These are phyloP conservation scores for Ascidia mentula DNA, from an alignment of 23 tunicate species.

Conservation along the genomic window DNA sequence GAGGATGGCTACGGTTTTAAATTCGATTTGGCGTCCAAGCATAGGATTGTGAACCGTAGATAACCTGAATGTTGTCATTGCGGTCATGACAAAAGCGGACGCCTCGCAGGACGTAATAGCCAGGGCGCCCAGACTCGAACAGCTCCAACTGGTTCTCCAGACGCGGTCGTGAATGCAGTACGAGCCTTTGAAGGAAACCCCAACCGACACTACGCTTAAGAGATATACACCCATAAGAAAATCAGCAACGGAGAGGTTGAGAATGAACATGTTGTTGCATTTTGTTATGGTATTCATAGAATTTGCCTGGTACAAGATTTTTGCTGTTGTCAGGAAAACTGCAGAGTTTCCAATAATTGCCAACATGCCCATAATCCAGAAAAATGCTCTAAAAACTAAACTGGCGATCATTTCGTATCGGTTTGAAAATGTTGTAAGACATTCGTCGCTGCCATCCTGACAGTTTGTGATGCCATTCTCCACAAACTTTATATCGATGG, in stretches of 20 bases:
- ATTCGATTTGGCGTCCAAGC: constrained; percentile 25
- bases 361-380: constrained; percentile 18
- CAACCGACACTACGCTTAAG: constrained; percentile 19
- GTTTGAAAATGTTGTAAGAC: not conserved
- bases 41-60: constrained; percentile 60
- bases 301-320: not conserved
- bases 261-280: constrained; percentile 21
- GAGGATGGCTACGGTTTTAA: not conserved
- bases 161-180: constrained; percentile 39
- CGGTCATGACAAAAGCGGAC: constrained; percentile 58
- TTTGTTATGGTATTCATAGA: not conserved
- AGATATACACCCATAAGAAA: constrained; percentile 75
- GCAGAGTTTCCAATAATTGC: constrained; percentile 8
- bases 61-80: constrained; percentile 69
- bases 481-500: not conserved
- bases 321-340: not conserved
- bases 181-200: not conserved
- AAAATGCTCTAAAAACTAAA: constrained; percentile 2
- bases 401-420: constrained; percentile 16
- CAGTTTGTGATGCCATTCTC: constrained; percentile 14
- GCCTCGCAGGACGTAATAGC: constrained; percentile 54
- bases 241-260: constrained; percentile 63
- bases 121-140: constrained; percentile 42
- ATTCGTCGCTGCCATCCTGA: constrained; percentile 28
- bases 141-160: constrained; percentile 49